Evolutionary conservation across 2,797 vertebrate species (phyloP).

Genomic region (Amazona finschi): DNA sequence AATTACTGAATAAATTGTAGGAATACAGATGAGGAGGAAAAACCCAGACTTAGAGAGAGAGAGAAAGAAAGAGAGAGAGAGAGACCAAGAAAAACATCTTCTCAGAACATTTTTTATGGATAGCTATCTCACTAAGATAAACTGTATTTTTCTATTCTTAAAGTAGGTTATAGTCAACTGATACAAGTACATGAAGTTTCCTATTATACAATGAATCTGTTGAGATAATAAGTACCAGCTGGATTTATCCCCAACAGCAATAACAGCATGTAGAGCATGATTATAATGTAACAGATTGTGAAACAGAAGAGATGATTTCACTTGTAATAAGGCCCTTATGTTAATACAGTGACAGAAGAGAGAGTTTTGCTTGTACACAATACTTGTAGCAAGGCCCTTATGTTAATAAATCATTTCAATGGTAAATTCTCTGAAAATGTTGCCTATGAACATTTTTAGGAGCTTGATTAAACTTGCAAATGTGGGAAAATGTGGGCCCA

Average conservation of each 20-base stretch:
- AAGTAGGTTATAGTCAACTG: neutral
- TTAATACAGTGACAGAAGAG: conserved; percentile 17
- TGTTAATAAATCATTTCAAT: conserved; percentile 1
- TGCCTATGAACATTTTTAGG: neutral
- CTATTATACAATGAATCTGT: conserved; percentile 15
- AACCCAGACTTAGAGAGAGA: neutral
- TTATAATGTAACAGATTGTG: conserved; percentile 55
- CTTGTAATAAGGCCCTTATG: conserved; percentile 13
- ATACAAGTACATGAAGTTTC: neutral
- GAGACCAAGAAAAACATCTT: neutral
- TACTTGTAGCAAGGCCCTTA: neutral
- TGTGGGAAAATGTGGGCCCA: neutral
- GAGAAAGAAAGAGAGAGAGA: neutral
- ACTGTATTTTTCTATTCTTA: neutral
- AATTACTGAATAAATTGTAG: neutral
- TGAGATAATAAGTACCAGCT: conserved; percentile 58
- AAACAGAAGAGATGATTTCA: conserved; percentile 28
- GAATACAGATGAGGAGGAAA: neutral
- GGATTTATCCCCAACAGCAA: conserved; percentile 51
- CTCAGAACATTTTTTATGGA: neutral
- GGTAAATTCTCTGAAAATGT: neutral
- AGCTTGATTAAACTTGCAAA: neutral
- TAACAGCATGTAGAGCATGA: neutral
- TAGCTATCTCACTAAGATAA: neutral
- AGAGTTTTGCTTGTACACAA: neutral